phyloP scores from a whole-genome alignment of 2,888 invertebrate genomes.

The Thecocarcelia acutangulata region DNA sequence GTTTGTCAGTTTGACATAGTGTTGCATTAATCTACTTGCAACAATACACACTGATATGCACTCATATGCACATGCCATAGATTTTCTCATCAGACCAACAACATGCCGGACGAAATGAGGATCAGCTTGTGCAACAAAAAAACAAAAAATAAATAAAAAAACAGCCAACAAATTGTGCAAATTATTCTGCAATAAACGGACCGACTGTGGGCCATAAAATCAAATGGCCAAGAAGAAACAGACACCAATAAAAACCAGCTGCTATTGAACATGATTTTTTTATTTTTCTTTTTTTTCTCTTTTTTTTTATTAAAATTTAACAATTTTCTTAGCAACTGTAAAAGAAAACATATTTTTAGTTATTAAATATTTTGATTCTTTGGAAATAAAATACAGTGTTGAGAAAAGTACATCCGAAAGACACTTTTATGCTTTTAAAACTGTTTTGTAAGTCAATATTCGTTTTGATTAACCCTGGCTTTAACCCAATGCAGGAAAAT shows the following conservation, averaged over 20 bases:
- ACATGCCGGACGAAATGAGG: conserved; percentile 4
- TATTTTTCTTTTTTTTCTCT: neutral
- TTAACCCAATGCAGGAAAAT: neutral
- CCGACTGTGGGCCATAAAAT: neutral
- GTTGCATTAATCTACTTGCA: conserved; percentile 46
- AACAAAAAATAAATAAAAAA: no score
- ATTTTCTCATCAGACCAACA: conserved; percentile 22
- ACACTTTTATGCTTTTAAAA: no score
- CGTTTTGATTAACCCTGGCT: neutral
- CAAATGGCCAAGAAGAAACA: neutral
- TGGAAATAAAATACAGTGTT: neutral
- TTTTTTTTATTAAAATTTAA: neutral
- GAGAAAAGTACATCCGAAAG: no score
- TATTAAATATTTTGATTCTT: neutral
- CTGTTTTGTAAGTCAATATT: neutral
- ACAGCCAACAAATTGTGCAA: conserved; percentile 19
- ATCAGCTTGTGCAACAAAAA: conserved; percentile 22
- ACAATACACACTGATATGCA: neutral
- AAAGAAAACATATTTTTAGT: neutral
- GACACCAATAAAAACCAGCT: conserved; percentile 28
- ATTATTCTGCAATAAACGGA: conserved; percentile 21
- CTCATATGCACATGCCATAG: conserved; percentile 1
- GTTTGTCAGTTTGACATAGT: conserved; percentile 62
- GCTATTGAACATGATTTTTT: conserved; percentile 5
- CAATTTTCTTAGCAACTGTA: no score